Evolutionary conservation across 2,797 vertebrate genomes (phyloP), one percentile per base, ranked within the genome.

Genomic region (Anniella stebbinsi): DNA sequence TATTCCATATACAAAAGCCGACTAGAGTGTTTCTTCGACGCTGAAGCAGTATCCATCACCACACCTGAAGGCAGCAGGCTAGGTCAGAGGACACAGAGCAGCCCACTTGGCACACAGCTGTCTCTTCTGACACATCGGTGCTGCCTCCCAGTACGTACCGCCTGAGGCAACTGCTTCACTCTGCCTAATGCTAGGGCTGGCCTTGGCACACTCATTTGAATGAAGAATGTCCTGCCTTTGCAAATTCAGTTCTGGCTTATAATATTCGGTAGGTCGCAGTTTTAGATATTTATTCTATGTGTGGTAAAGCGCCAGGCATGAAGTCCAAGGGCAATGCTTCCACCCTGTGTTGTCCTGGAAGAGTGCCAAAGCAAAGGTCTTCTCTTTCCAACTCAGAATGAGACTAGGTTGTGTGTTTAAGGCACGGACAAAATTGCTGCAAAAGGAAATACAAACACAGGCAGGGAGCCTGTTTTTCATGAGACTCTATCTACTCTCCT

Each of bases 321-420:
- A n/a, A n/a, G n/a, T n/a, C n/a, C 11, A 80, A 69, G 12, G 60
- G 51, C 28, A n/a, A n/a, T 57, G 36, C 36, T 63, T 60, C 63
- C 36, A 73, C 48, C 67, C 67, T 63, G 38, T 76, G 85, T 86
- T 63, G 2, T 72, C 28, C 12, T 83, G 80, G 45, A 80, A n/a
- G 11, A 36, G 13, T 60, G 17, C 38, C 82, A 54, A 15, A n/a
- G 2, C n/a, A 66, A 21, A 11, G 70, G 45, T 60, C 23, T 28
- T 77, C 8, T 30, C 25, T 38, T 21, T 54, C 13, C 10, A n/a
- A 10, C 25, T 63, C 38, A 36, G 11, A 80, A 48, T 23, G 2
- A 51, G 33, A 1, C 41, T 12, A 2, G 23, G 45, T 8, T 85
- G 87, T 86, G 72, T 88, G 87, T 45, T 81, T 80, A 91, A 91